Conservation (phyloP, 2,797 vertebrate species). For the Luscinia luscinia region DNA sequence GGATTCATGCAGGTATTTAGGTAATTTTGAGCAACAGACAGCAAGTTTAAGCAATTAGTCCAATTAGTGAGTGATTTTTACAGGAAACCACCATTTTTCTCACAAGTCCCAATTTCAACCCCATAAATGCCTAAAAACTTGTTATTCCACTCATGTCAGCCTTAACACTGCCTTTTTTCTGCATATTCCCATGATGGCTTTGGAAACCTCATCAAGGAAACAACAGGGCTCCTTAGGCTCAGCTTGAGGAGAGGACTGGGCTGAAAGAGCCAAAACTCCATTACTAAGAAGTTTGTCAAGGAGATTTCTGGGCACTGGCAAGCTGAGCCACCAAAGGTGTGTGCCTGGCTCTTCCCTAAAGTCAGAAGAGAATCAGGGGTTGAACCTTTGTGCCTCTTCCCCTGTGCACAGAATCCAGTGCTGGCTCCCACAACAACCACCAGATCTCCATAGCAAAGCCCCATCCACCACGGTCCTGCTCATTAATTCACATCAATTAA, state of each 20-base stretch:
- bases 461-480: accelerated
- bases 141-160: neutral
- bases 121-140: neutral
- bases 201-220: neutral
- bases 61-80: neutral
- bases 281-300: neutral
- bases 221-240: neutral
- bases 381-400: neutral
- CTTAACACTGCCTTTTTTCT: neutral
- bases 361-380: neutral
- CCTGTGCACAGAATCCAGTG: neutral
- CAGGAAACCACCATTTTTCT: neutral
- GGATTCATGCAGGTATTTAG: neutral
- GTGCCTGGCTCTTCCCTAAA: neutral
- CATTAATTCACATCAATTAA: neutral
- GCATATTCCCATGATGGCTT: neutral
- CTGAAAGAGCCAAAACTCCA: neutral
- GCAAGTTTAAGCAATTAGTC: constrained; percentile 20
- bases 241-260: neutral
- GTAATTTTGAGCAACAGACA: constrained; percentile 5
- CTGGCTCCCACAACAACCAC: neutral
- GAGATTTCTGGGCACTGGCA: neutral
- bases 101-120: neutral
- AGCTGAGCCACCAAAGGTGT: neutral
- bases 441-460: accelerated